phyloP scores from a whole-genome alignment of 2,113 vertebrate genomes.

The Phrynosoma blainvillii region DNA sequence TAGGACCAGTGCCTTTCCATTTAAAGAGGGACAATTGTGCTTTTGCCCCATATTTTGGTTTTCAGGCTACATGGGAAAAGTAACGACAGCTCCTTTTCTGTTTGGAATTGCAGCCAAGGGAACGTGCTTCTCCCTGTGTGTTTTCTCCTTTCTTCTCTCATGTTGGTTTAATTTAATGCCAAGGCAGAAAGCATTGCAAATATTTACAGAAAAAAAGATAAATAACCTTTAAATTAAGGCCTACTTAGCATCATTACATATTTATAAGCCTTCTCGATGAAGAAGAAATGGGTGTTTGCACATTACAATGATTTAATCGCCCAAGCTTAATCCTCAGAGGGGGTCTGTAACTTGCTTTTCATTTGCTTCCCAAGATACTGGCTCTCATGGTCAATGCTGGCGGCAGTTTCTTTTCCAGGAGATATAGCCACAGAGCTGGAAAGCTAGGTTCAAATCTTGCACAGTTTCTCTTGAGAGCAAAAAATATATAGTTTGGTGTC shows the following conservation, averaged over 20 bases:
- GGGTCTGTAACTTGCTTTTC: background rate
- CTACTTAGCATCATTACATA: slow-evolving; percentile 37
- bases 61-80: background rate
- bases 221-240: slow-evolving; percentile 40
- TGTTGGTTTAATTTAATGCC: slow-evolving; percentile 37
- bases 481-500: background rate
- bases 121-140: background rate
- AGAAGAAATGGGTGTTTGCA: slow-evolving; percentile 15
- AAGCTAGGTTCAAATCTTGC: background rate
- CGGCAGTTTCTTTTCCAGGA: background rate
- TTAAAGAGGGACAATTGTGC: background rate
- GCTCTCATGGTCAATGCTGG: background rate
- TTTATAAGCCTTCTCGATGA: slow-evolving; percentile 19
- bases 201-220: slow-evolving; percentile 35
- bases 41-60: background rate
- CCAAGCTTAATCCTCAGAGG: background rate
- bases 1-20: background rate
- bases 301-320: slow-evolving; percentile 21
- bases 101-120: background rate
- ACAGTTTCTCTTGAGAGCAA: background rate
- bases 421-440: background rate
- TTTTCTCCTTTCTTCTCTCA: background rate
- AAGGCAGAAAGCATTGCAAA: slow-evolving; percentile 5
- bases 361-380: background rate
- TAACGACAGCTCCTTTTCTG: background rate